Base-by-base conservation (phyloP, 2,797 vertebrate species). In the Acrocephalus scirpaceus region DNA sequence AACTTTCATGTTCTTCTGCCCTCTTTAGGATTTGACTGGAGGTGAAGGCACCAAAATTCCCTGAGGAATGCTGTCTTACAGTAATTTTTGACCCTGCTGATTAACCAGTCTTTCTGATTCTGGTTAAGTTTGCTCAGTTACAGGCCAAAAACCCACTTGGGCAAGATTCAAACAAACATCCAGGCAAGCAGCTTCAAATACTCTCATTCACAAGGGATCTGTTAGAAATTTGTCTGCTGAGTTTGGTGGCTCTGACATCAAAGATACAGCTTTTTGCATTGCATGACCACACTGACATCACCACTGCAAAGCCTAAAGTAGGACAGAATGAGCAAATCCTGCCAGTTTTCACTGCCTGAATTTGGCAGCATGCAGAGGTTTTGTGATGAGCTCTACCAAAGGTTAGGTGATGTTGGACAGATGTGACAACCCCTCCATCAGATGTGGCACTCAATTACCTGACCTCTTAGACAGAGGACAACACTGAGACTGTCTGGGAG, bases 1-100 rank as follows among this genome's bases (percentile, higher is more conserved):
- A 64, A 13, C 29, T 81, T 94, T 79, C 13, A 14, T n/a, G 11
- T 96, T 96, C 60, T 36, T 88, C 50, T 95, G 44, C 16, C 48
- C 25, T 90, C 74, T 94, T 83, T 61, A 70, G 53, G 70, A 76
- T 83, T 92, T 93, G 29, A 82, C 60, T 79, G 80, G 71, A 70
- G 88, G 38, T 81, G 86, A 66, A 86, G 53, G 45, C 47, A 89
- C 21, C 4, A 5, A 94, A 94, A 95, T 90, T 64, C 66, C 26
- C 42, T 48, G 32, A 88, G 72, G 53, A 96, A 94, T 86, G 62
- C 64, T 90, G 81, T 48, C 70, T 61, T 90, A 48, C 38, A 70
- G 67, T 91, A 38, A 90, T 86, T 94, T 91, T 86, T 92, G 48
- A 86, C 67, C 50, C 44, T 90, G 47, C 65, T 94, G 70, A 94